Evolutionary conservation across 1,140 invertebrate genomes (phyloP).

Genomic region (Heliconius himera): DNA sequence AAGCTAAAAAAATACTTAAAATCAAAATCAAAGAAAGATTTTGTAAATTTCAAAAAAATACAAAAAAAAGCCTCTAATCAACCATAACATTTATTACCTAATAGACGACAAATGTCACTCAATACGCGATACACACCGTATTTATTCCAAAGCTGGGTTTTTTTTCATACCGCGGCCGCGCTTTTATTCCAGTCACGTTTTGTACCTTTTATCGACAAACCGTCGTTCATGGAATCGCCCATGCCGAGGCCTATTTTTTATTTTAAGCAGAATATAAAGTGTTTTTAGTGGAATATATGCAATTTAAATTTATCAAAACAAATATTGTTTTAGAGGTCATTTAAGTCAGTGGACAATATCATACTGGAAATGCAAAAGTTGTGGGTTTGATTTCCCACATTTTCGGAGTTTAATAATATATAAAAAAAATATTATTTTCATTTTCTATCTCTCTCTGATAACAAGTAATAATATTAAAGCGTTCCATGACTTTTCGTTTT

Average conservation of each 20-base stretch:
- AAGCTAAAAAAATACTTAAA: too few relatives aligned
- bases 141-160: not conserved
- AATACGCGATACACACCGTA: not conserved
- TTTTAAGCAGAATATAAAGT: constrained; percentile 12
- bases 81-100: not conserved
- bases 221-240: constrained; percentile 6
- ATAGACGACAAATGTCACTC: not conserved
- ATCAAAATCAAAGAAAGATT: too few relatives aligned
- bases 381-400: too few relatives aligned
- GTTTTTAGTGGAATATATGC: not conserved
- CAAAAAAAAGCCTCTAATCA: not conserved
- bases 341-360: too few relatives aligned
- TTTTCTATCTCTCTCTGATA: too few relatives aligned
- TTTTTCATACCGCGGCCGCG: not conserved
- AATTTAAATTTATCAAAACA: not conserved
- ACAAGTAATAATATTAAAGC: too few relatives aligned
- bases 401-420: too few relatives aligned
- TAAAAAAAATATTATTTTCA: too few relatives aligned
- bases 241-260: constrained; percentile 19
- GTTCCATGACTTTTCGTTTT: too few relatives aligned
- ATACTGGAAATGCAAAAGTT: too few relatives aligned
- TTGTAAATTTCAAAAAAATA: not conserved
- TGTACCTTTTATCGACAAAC: constrained; percentile 18
- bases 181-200: constrained; percentile 26
- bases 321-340: not conserved